Conservation (phyloP, 2,888 invertebrate species). For the Odontomyia ornata region DNA sequence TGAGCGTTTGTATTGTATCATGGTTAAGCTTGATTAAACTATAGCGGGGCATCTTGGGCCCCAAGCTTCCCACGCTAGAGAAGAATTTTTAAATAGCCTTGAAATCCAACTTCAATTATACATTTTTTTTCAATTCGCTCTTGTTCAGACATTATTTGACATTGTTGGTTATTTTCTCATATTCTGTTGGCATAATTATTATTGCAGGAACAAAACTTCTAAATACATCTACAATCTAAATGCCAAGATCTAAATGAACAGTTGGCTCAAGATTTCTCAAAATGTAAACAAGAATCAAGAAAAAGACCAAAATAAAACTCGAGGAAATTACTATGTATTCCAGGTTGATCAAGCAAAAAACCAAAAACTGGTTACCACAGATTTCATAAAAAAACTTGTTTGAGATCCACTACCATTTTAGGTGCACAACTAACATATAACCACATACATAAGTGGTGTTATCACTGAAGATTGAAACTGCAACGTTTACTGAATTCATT, state of each 20-base stretch:
- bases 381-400: slow-evolving; percentile 5
- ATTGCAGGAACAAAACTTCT: too few species aligned
- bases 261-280: not conserved
- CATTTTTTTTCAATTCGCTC: too few species aligned
- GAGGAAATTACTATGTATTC: not conserved
- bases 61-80: too few species aligned
- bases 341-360: not conserved
- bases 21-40: too few species aligned
- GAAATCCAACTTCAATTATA: too few species aligned
- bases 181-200: too few species aligned
- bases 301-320: slow-evolving; percentile 5
- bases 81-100: too few species aligned
- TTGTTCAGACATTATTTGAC: too few species aligned
- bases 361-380: not conserved
- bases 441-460: not conserved
- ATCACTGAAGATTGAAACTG: not conserved
- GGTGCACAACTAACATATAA: not conserved
- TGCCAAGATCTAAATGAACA: not conserved
- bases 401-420: not conserved
- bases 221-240: not conserved
- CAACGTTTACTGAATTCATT: not conserved
- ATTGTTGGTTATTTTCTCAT: too few species aligned
- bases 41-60: too few species aligned
- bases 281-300: slow-evolving; percentile 5
- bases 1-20: too few species aligned